phyloP scores from a whole-genome alignment of 1,140 invertebrate genomes.

The Cydia pomonella region DNA sequence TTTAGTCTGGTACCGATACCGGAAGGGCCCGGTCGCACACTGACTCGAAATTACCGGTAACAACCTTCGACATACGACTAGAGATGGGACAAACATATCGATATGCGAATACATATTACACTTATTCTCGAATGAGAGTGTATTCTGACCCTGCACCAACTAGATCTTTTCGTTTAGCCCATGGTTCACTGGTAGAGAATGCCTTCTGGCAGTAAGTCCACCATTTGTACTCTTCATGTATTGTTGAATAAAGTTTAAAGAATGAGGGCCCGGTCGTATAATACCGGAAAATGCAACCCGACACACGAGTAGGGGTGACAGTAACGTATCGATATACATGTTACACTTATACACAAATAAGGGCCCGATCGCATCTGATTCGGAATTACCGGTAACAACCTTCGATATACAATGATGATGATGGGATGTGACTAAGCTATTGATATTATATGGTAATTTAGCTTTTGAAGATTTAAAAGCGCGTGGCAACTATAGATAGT shows the following conservation, averaged over 20 bases:
- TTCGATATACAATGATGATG: conserved; percentile 35
- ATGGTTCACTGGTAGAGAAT: too few species aligned
- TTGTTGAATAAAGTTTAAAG: too few species aligned
- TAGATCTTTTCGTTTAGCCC: too few species aligned
- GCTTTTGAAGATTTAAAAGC: too few species aligned
- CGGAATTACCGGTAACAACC: conserved; percentile 37
- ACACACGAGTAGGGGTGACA: conserved; percentile 34
- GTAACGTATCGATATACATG: conserved; percentile 10
- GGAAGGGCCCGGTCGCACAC: conserved; percentile 36
- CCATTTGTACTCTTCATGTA: too few species aligned
- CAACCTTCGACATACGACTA: conserved; percentile 38
- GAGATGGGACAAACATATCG: conserved; percentile 28
- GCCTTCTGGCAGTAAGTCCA: too few species aligned
- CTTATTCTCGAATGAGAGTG: too few species aligned
- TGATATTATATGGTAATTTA: too few species aligned
- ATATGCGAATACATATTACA: conserved; percentile 8
- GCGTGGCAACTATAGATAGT: too few species aligned
- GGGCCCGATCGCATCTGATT: conserved; percentile 21
- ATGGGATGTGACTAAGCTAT: conserved; percentile 16
- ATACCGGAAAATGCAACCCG: conserved; percentile 33
- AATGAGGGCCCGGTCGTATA: conserved; percentile 29
- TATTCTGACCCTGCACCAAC: too few species aligned
- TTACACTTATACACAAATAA: background rate
- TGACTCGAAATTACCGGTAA: conserved; percentile 35
- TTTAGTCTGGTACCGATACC: conserved; percentile 7